These are phyloP conservation scores for Drosophila nasuta DNA, from an alignment of 1,140 invertebrate genomes.

Conservation along the genomic window DNA sequence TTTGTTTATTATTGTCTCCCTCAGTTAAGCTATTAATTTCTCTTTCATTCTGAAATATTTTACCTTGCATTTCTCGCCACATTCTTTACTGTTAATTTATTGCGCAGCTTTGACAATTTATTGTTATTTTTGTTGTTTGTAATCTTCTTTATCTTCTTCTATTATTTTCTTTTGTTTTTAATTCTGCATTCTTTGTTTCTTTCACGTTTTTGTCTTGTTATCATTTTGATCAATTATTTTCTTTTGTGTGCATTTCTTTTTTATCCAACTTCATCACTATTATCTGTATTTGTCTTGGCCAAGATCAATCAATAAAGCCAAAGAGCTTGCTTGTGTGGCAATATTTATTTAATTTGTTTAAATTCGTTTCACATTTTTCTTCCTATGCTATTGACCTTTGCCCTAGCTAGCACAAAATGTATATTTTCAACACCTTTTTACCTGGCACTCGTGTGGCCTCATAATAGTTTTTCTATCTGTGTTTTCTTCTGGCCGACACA, in stretches of 20 bases:
- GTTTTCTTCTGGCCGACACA: not conserved
- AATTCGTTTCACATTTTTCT: slow-evolving; percentile 26
- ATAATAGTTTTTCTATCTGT: slow-evolving; percentile 19
- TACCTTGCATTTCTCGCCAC: not conserved
- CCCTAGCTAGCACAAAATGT: slow-evolving; percentile 36
- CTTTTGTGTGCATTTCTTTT: not conserved
- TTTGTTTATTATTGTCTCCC: not conserved
- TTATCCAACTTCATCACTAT: not conserved
- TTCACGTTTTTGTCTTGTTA: not conserved
- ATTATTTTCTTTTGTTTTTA: not conserved
- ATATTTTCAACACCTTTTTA: slow-evolving; percentile 57
- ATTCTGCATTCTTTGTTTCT: not conserved
- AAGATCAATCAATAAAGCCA: slow-evolving; percentile 3
- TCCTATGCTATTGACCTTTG: slow-evolving; percentile 64
- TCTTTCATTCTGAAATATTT: not conserved
- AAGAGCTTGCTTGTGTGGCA: slow-evolving; percentile 13
- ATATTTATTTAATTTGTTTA: slow-evolving; percentile 51
- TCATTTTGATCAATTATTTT: not conserved
- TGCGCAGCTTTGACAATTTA: not conserved
- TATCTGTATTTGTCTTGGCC: slow-evolving; percentile 1
- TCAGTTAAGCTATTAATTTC: slow-evolving; percentile 1
- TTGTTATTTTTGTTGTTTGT: not conserved
- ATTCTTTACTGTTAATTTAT: not conserved
- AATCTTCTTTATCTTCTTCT: not conserved
- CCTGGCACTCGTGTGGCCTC: not conserved